Evolutionary conservation across 2,113 vertebrate genomes (phyloP).

Genomic region (Sakesphorus luctuosus): DNA sequence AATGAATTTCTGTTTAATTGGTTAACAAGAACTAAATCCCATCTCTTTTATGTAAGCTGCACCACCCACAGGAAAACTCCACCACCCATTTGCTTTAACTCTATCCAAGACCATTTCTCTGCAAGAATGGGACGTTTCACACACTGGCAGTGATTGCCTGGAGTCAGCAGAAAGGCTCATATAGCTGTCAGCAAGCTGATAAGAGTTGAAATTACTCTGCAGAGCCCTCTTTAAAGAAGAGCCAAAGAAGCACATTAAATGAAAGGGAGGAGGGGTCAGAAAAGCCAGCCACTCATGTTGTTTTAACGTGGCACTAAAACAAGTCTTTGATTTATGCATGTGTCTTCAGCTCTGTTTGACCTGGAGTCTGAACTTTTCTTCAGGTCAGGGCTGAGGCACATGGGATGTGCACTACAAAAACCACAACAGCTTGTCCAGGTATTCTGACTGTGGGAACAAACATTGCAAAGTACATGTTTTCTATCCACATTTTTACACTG

Average conservation of each 20-base stretch:
- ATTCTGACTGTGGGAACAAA: background rate
- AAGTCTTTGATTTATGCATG: slow-evolving; percentile 77
- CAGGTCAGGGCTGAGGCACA: slow-evolving; percentile 45
- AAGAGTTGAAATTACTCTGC: slow-evolving; percentile 79
- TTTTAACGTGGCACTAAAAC: slow-evolving; percentile 77
- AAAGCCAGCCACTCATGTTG: slow-evolving; percentile 74
- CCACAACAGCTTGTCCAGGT: background rate
- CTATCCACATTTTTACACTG: background rate
- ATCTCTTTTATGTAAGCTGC: background rate
- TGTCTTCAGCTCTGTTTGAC: slow-evolving; percentile 70
- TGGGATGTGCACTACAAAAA: background rate
- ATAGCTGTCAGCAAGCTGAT: slow-evolving; percentile 86
- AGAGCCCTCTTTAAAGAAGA: slow-evolving; percentile 79
- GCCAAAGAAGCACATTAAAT: slow-evolving; percentile 78
- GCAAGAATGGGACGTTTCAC: slow-evolving; percentile 74
- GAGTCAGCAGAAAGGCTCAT: slow-evolving; percentile 78
- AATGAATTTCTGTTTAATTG: background rate
- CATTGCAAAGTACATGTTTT: background rate
- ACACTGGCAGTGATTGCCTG: slow-evolving; percentile 67
- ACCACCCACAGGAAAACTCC: slow-evolving; percentile 24
- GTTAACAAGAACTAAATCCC: background rate
- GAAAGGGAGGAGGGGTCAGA: slow-evolving; percentile 78
- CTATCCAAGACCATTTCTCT: slow-evolving; percentile 24
- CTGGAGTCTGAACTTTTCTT: slow-evolving; percentile 46
- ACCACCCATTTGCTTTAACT: slow-evolving; percentile 39